Base-by-base conservation (phyloP, 2,888 invertebrate species). In the Drosophila limbata region DNA sequence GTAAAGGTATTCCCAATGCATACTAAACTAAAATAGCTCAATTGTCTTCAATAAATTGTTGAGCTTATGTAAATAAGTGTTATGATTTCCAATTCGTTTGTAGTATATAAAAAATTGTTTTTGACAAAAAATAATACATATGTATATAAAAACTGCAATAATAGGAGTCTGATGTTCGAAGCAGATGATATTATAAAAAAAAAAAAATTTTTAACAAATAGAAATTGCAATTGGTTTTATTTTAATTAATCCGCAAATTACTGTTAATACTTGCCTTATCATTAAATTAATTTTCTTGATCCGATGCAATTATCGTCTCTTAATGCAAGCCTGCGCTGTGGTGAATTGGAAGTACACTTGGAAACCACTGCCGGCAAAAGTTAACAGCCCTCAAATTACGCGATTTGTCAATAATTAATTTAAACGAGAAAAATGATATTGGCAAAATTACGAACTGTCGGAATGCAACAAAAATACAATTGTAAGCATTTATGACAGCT, bases 331-430 rank as follows among this genome's bases (percentile, higher is more conserved):
- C 77, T 71, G 77, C 3, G 44, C 25, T 37, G 71, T 73, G 79
- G 77, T 79, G 79, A 69, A 81, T 15, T 80, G 78, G 79, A 79
- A 80, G 11, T 15, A 13, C 13, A 11, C 28, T 47, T 72, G 69
- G 61, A 72, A 75, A 9, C 19, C 19, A n/a, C n/a, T 55, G 61
- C 79, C 79, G 78, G 79, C 33, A 42, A 47, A 45, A 10, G 15
- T 63, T 62, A 68, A 21, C 42, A 47, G 44, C 63, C 40, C 51
- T 44, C 39, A 35, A 52, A 37, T 40, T 19, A 42, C 17, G 15
- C 2, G n/a, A 45, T 25, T 55, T 31, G 9, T 42, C 13, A 45
- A 40, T 33, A 50, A 59, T 53, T 57, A 19, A 17, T 39, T 6
- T 4, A 13, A 17, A 9, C n/a, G 25, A 47, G 9, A 50, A 35